Percentiles rank a stretch among this genome's conserved stretches.
These are phyloP conservation scores for Lagocephalus sceleratus DNA, from an alignment of 2,797 vertebrate species.

Conservation along the genomic window DNA sequence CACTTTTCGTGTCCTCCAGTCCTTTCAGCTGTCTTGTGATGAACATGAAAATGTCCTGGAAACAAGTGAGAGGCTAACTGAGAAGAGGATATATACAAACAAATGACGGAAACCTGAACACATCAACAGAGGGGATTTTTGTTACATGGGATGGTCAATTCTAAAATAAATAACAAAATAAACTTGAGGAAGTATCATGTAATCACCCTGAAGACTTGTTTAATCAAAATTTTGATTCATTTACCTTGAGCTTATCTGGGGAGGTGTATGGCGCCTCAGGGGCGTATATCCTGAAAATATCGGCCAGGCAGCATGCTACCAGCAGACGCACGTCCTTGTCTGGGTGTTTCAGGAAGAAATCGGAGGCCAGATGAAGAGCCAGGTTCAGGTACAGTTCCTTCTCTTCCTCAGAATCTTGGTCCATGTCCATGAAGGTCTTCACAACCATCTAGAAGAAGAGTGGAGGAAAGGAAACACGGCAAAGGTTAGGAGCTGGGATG, in stretches of 20 bases:
- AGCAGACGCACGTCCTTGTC: conserved; percentile 97
- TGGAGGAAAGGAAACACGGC: background rate
- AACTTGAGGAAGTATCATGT: no score
- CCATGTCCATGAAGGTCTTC: conserved; percentile 99
- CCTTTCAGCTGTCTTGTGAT: conserved; percentile 98
- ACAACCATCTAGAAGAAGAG: conserved; percentile 92
- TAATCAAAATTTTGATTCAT: background rate
- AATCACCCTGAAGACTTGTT: no score
- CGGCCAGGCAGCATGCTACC: conserved; percentile 96
- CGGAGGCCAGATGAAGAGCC: conserved; percentile 96
- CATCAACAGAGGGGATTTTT: no score
- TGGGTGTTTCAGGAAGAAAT: conserved; percentile 97
- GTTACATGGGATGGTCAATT: no score
- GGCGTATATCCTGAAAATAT: conserved; percentile 98
- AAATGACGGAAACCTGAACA: background rate
- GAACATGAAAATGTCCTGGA: conserved; percentile 99
- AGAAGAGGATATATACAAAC: background rate
- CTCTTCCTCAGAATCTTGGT: conserved; percentile 98
- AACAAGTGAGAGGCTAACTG: conserved; percentile 7
- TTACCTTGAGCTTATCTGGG: conserved; percentile 95
- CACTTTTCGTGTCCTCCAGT: conserved; percentile 96
- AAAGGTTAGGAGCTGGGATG: background rate
- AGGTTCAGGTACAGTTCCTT: conserved; percentile 96
- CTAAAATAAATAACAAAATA: no score
- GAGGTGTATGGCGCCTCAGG: conserved; percentile 97